phyloP scores from a whole-genome alignment of 2,113 vertebrate species.

The Vicugna pacos region DNA sequence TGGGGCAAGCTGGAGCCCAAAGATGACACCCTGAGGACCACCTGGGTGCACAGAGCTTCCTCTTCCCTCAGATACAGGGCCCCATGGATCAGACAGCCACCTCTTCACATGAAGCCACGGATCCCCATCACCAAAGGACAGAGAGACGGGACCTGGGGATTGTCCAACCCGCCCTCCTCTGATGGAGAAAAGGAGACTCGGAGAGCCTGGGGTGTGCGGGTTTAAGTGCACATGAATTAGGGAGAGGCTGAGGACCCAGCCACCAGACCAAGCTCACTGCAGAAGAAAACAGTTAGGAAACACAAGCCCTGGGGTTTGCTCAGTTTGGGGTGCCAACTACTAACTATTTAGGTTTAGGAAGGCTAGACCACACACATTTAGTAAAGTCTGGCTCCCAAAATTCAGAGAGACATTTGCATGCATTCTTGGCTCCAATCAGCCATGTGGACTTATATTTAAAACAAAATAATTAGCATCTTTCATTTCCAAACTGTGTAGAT shows the following conservation, averaged over 20 bases:
- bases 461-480: not conserved
- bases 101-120: accelerated
- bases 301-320: not conserved
- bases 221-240: not conserved
- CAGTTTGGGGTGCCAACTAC: not conserved
- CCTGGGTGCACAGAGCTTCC: not conserved
- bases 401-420: not conserved
- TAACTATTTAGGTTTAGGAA: not conserved
- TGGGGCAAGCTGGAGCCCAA: accelerated
- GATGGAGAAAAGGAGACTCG: not conserved
- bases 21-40: accelerated
- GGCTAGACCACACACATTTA: not conserved
- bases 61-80: too few species aligned
- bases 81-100: not conserved
- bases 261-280: not conserved
- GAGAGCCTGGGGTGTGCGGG: not conserved
- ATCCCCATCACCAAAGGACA: accelerated
- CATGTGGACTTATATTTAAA: not conserved
- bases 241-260: not conserved
- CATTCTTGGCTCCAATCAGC: not conserved
- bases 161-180: not conserved
- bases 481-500: not conserved
- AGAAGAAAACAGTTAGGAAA: not conserved
- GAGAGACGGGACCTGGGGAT: not conserved
- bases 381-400: not conserved